A percentile compares a stretch with the other conserved stretches of the same genome.
These are phyloP conservation scores for Eurois occulta DNA, from an alignment of 2,888 invertebrate species.

Conservation along the genomic window DNA sequence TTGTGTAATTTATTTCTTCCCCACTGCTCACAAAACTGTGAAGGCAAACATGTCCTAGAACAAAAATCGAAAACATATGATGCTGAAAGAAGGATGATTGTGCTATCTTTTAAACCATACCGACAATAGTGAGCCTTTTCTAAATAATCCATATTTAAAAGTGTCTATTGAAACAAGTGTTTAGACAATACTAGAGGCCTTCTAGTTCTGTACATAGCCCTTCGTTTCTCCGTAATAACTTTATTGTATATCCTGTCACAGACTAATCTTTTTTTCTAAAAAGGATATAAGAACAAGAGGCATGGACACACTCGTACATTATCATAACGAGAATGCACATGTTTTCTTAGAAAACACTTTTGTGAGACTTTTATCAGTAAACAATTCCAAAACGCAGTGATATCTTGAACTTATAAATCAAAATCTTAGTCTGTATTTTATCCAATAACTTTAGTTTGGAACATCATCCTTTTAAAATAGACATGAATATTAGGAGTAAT, in stretches of 20 bases:
- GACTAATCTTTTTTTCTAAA: neutral
- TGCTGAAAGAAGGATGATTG: neutral
- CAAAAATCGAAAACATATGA: no score
- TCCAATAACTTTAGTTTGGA: neutral
- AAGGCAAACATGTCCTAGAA: no score
- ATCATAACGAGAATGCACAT: neutral
- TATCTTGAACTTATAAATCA: neutral
- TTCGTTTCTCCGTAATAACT: neutral
- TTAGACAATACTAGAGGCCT: neutral
- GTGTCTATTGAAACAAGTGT: neutral
- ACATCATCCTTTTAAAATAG: neutral
- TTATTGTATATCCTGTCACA: neutral
- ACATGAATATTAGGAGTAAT: no score
- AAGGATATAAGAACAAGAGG: neutral
- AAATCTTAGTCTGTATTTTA: neutral
- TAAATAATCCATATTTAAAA: no score
- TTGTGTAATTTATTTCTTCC: no score
- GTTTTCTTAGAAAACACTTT: neutral
- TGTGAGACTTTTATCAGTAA: neutral
- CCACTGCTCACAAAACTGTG: no score
- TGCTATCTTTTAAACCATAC: neutral
- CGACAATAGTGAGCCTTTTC: neutral
- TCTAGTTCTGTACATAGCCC: neutral
- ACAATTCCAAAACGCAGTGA: neutral
- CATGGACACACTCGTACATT: neutral